Base-by-base conservation (phyloP, 2,888 invertebrate genomes). In the Prenolepis imparis region DNA sequence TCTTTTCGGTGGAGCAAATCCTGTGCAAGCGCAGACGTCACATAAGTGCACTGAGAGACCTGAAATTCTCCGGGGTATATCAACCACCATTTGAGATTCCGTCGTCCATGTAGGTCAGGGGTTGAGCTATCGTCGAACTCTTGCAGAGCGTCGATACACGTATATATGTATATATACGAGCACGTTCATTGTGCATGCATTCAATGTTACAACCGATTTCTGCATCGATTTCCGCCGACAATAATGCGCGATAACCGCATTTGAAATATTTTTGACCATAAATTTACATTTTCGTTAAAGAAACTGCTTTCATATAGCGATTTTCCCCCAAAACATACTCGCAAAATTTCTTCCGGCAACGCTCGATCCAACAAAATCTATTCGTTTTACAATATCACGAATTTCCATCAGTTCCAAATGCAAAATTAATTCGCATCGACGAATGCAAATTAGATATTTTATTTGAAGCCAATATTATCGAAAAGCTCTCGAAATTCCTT, bases 21-120 rank as follows among this genome's bases (percentile, higher is more conserved):
- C 77, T 52, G 57, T 36, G 74, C 59, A 61, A 83, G 64, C 64
- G 68, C 73, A 80, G 41, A 11, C 36, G 48, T 28, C 64, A 36
- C 39, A 44, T 77, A 64, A 82, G 61, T 73, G 66, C 57, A 66
- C 70, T 44, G 66, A 63, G 57, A 75, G 82, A 77, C 52, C 59
- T 73, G 73, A 86, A 83, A 84, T 77, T 84, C 87, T 88, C 82
- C 24, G 61, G 84, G 86, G 82, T 84, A 66, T 86, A 84, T 81
- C 86, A 86, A 86, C 83, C 63, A 72, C 64, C 80, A 84, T 66
- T 72, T 28, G 77, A 72, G 73, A 80, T 72, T 73, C 52, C 55
- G 44, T 12, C 77, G 66, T 73, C 24, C 74, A 84, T 85, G 81
- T 86, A 87, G 84, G 85, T 84, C 85, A 86, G 83, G 75, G 84